phyloP scores from a whole-genome alignment of 2,888 invertebrate species.

The Oegoconia quadripuncta region DNA sequence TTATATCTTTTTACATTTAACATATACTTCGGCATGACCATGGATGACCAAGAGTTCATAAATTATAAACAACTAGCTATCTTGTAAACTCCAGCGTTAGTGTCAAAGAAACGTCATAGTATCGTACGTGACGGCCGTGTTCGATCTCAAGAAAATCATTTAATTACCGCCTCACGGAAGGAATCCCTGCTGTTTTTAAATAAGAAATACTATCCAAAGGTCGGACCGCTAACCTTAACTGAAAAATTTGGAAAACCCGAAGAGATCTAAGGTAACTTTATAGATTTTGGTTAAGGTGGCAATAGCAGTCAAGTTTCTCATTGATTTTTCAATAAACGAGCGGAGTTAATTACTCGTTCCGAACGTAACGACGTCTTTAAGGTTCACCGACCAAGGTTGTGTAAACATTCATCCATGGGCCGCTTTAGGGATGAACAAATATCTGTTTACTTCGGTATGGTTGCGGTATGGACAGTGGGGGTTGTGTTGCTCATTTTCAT shows the following conservation, averaged over 20 bases:
- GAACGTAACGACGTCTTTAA: not conserved
- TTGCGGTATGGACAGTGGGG: too few relatives aligned
- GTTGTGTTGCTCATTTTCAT: too few relatives aligned
- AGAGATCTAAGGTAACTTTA: constrained; percentile 15
- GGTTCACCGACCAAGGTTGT: constrained; percentile 15
- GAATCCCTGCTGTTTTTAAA: constrained; percentile 24
- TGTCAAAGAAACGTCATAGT: not conserved
- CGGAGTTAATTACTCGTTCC: constrained; percentile 40
- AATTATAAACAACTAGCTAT: too few relatives aligned
- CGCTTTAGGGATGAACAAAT: too few relatives aligned
- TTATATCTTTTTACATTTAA: too few relatives aligned
- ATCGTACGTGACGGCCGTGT: not conserved
- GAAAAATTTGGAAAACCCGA: constrained; percentile 43
- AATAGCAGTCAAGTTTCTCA: constrained; percentile 32
- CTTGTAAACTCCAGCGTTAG: not conserved
- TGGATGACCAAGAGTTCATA: too few relatives aligned
- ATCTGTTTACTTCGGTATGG: too few relatives aligned
- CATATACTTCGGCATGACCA: too few relatives aligned
- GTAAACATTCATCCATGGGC: constrained; percentile 17
- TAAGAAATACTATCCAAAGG: constrained; percentile 34
- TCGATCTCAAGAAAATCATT: not conserved
- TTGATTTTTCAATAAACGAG: constrained; percentile 61
- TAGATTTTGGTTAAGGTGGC: constrained; percentile 3
- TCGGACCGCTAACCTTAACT: constrained; percentile 25
- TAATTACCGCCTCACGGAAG: not conserved